Percentiles rank a stretch among this genome's conserved stretches.
phyloP scores from a whole-genome alignment of 1,140 invertebrate species.

The Saccostrea echinata region DNA sequence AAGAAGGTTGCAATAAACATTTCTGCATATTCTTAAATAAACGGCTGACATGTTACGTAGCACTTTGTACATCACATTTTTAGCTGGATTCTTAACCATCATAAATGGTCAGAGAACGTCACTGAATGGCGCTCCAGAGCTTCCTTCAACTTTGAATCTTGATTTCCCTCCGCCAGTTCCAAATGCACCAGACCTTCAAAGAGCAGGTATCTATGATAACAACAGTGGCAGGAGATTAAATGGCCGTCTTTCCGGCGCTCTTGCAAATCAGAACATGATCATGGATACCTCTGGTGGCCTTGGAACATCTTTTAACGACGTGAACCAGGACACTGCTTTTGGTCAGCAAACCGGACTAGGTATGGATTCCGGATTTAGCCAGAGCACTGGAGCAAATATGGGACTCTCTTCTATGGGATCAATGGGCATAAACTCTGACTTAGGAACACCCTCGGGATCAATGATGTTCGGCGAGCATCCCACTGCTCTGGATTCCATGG shows the following conservation, averaged over 20 bases:
- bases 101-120: not conserved
- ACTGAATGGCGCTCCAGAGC: not conserved
- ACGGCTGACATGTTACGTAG: not conserved
- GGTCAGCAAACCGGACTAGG: not conserved
- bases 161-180: slow-evolving; percentile 21
- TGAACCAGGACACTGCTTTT: not conserved
- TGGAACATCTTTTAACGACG: not conserved
- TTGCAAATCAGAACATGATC: not conserved
- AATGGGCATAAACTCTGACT: not conserved
- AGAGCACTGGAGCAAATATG: not conserved
- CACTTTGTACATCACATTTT: not conserved
- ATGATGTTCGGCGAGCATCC: not conserved
- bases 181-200: slow-evolving; percentile 10
- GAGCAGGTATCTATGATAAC: not conserved
- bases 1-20: not conserved
- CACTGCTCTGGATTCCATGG: not conserved
- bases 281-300: not conserved
- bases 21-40: not conserved
- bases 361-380: not conserved
- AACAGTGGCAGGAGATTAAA: not conserved
- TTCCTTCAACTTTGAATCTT: not conserved
- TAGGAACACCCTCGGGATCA: not conserved
- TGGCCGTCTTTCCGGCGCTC: not conserved
- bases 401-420: not conserved
- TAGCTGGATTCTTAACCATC: not conserved